Percentiles rank a stretch among this genome's conserved stretches.
Conservation (phyloP, 2,888 invertebrate genomes). For the Hypena proboscidalis region DNA sequence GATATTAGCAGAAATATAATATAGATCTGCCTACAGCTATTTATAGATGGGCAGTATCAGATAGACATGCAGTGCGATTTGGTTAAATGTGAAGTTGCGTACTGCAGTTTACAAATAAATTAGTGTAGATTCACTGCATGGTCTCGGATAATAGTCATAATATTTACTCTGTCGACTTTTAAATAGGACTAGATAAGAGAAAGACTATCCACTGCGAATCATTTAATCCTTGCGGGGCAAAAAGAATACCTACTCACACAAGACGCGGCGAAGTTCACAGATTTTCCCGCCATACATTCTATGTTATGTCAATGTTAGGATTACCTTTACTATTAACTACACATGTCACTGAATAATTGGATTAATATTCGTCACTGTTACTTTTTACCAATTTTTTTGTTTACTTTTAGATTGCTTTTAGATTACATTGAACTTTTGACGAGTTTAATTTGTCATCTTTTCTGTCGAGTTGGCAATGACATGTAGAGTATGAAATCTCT, state of each 20-base stretch:
- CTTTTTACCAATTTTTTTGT: constrained; percentile 30
- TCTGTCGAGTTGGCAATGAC: constrained; percentile 30
- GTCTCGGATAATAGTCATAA: too few relatives aligned
- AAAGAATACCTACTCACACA: constrained; percentile 58
- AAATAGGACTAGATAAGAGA: too few relatives aligned
- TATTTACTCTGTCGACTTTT: too few relatives aligned
- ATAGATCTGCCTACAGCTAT: too few relatives aligned
- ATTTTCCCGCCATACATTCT: constrained; percentile 70
- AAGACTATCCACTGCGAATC: too few relatives aligned
- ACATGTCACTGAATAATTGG: constrained; percentile 51
- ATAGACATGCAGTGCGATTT: too few relatives aligned
- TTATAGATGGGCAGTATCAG: too few relatives aligned
- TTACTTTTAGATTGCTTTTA: constrained; percentile 25
- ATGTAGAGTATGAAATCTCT: constrained; percentile 8
- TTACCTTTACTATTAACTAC: constrained; percentile 53
- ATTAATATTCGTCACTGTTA: constrained; percentile 36
- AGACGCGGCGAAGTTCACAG: constrained; percentile 65
- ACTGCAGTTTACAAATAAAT: too few relatives aligned
- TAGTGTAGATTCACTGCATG: too few relatives aligned
- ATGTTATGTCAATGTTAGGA: constrained; percentile 40
- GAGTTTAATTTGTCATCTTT: constrained; percentile 22
- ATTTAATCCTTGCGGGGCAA: too few relatives aligned
- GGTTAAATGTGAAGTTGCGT: too few relatives aligned
- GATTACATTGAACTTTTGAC: constrained; percentile 14
- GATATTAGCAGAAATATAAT: too few relatives aligned